Evolutionary conservation across 2,888 invertebrate species (phyloP).

Genomic region (Drosophila lutescens): DNA sequence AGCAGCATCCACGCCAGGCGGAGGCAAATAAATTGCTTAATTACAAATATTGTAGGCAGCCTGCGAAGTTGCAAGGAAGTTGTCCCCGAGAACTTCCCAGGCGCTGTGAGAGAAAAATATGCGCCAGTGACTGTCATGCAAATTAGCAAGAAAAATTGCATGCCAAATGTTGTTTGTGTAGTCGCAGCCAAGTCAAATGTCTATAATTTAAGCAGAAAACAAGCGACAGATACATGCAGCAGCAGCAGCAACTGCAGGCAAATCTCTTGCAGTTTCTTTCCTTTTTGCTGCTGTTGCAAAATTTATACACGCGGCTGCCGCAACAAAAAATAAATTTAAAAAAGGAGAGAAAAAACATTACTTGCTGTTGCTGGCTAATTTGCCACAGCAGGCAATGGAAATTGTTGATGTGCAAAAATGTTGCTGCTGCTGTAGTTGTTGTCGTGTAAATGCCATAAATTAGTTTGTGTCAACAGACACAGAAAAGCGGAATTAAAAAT

Average conservation of each 20-base stretch:
- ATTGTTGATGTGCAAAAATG: constrained; percentile 77
- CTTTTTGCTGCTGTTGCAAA: constrained; percentile 62
- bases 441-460: constrained; percentile 76
- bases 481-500: constrained; percentile 66
- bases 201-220: constrained; percentile 77
- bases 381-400: constrained; percentile 71
- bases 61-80: constrained; percentile 50
- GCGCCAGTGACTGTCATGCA: constrained; percentile 62
- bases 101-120: constrained; percentile 39
- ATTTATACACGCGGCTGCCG: constrained; percentile 68
- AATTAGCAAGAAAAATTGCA: constrained; percentile 72
- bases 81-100: constrained; percentile 42
- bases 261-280: constrained; percentile 59
- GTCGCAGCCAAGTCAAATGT: constrained; percentile 70
- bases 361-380: constrained; percentile 64
- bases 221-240: constrained; percentile 73
- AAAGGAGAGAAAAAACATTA: constrained; percentile 21
- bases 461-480: constrained; percentile 69
- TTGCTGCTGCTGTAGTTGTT: constrained; percentile 38
- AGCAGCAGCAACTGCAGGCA: constrained; percentile 45
- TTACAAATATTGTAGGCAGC: constrained; percentile 65
- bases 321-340: constrained; percentile 26
- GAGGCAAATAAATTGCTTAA: constrained; percentile 72
- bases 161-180: constrained; percentile 66
- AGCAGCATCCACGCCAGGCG: constrained; percentile 32